Evolutionary conservation across 2,888 invertebrate species (phyloP).

Genomic region (Subacronicta megacephala): DNA sequence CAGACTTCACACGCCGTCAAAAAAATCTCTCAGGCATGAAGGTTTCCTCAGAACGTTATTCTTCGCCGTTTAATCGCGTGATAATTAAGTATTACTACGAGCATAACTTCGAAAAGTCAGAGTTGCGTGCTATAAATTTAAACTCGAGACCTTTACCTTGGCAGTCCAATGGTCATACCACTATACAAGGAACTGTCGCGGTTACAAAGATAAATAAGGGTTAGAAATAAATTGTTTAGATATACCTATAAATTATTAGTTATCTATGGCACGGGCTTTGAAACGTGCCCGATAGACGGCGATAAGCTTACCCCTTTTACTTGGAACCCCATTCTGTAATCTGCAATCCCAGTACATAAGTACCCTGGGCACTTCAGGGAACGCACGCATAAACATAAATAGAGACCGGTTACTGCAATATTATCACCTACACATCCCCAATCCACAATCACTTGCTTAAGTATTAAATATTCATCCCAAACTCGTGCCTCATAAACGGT

Average conservation of each 20-base stretch:
- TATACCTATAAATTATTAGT: background rate
- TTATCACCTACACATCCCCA: constrained; percentile 57
- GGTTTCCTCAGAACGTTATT: no score
- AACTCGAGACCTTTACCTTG: no score
- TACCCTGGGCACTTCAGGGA: constrained; percentile 20
- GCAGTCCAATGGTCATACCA: no score
- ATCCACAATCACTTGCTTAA: constrained; percentile 46
- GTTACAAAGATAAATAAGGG: background rate
- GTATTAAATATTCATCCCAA: constrained; percentile 50
- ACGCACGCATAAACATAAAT: constrained; percentile 34
- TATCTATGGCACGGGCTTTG: constrained; percentile 10
- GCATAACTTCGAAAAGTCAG: no score
- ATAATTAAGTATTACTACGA: no score
- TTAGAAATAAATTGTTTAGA: background rate
- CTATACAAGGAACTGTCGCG: no score
- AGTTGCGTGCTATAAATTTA: no score
- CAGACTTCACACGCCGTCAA: no score
- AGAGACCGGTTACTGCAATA: constrained; percentile 23
- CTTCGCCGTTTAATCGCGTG: no score
- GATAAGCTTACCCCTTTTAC: constrained; percentile 3
- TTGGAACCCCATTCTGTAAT: constrained; percentile 35
- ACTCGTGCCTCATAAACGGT: constrained; percentile 52
- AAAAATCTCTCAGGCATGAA: no score
- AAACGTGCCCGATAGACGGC: constrained; percentile 27
- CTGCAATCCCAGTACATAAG: constrained; percentile 17